Evolutionary conservation across 1,140 invertebrate species (phyloP), one percentile per base, ranked within the genome.

Genomic region (Drosophila seguyi): DNA sequence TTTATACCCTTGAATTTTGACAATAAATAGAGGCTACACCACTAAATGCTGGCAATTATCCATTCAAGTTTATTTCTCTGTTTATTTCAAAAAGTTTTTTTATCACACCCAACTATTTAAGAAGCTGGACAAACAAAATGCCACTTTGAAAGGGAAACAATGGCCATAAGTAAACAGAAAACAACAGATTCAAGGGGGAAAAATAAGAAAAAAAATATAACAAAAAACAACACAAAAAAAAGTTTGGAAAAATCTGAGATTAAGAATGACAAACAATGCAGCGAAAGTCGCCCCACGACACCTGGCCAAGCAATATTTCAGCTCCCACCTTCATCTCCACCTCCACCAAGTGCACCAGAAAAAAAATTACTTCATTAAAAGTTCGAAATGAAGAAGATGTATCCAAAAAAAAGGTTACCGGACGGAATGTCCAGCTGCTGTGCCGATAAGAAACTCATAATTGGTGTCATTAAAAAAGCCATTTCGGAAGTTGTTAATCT

Each of bases 301-400:
- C 81, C 81, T 85, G 81, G 44, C 22, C 44, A 16, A 14, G 20
- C 44, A 14, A 16, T 8, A 45, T 10, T 6, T n/a, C 14, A 34
- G 2, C 22, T 60, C 71, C 71, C 67, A 27, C 59, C 6, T 34
- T 6, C 27, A 27, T 6, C 27, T 27, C 25, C 25, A 27, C 56
- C 7, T 25, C 68, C 31, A 14, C 29, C 29, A 57, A 16, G 31
- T 44, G 27, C 42, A 55, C 39, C 38, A 38, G 55, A 84, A 78
- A 88, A 88, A 88, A 88, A 88, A 88, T 84, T 74, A 88, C 84
- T 88, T 88, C 84, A 88, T 88, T 88, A 88, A 88, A 88, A 88
- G 53, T 88, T 88, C 48, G 55, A 67, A 72, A 75, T 56, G 79
- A 68, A 75, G 60, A 85, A 65, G 63, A 79, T 68, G 75, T 83